Evolutionary conservation across 2,113 vertebrate species (phyloP).

Genomic region (Thunnus maccoyii): DNA sequence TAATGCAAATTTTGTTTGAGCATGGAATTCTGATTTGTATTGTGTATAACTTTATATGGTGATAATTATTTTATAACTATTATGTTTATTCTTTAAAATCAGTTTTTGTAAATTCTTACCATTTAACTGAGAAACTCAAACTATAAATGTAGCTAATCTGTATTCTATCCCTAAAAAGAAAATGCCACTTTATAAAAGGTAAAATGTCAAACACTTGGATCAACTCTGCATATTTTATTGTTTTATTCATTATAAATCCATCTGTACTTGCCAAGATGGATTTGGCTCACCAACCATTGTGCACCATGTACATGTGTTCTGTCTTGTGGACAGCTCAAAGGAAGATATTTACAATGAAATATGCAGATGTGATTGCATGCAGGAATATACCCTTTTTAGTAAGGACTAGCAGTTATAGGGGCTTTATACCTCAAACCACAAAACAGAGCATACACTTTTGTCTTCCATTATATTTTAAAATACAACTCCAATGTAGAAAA

Average conservation of each 20-base stretch:
- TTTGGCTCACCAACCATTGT: background rate
- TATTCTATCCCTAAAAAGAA: background rate
- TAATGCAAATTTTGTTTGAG: slow-evolving; percentile 23
- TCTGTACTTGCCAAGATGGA: background rate
- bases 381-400: background rate
- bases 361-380: slow-evolving; percentile 27
- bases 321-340: background rate
- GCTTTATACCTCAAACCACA: background rate
- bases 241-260: background rate
- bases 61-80: background rate
- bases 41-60: background rate
- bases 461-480: background rate
- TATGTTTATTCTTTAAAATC: background rate
- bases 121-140: background rate
- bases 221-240: slow-evolving; percentile 48
- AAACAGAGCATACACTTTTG: background rate
- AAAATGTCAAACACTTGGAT: background rate
- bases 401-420: background rate
- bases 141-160: background rate
- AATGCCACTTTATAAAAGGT: slow-evolving; percentile 3
- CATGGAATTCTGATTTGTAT: slow-evolving; percentile 60
- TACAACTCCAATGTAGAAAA: background rate
- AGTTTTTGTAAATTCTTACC: background rate
- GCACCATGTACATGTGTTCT: background rate
- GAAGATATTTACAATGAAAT: slow-evolving; percentile 14